These are phyloP conservation scores for Pontoporia blainvillei DNA, from an alignment of 2,113 vertebrate species.

Conservation along the genomic window DNA sequence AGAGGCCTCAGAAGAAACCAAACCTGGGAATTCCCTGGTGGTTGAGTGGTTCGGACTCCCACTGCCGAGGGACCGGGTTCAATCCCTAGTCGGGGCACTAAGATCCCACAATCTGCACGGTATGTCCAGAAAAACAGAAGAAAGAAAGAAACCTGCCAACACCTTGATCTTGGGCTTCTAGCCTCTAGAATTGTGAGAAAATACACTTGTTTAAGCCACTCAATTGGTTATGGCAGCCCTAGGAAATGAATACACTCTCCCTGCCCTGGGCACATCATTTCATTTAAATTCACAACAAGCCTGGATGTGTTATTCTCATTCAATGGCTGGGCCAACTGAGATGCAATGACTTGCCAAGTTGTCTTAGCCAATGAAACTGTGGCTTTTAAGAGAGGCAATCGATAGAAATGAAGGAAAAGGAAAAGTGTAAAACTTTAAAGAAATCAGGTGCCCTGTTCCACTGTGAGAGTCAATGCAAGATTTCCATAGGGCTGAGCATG, in stretches of 20 bases:
- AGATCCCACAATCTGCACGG: no score
- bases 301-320: not conserved
- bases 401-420: not conserved
- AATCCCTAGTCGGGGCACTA: no score
- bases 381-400: not conserved
- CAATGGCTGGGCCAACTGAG: not conserved
- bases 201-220: not conserved
- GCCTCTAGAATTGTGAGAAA: no score
- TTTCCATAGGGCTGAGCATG: rapidly evolving
- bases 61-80: no score
- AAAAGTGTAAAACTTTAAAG: not conserved
- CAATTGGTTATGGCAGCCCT: not conserved
- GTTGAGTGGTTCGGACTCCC: no score
- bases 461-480: not conserved
- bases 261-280: not conserved
- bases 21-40: no score
- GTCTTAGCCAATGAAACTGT: not conserved
- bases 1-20: no score
- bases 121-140: no score
- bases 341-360: not conserved
- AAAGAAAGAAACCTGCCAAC: no score
- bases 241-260: no score
- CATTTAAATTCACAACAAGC: no score
- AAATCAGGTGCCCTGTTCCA: not conserved
- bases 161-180: no score